phyloP scores from a whole-genome alignment of 2,888 invertebrate genomes.

The Hanleya hanleyi region DNA sequence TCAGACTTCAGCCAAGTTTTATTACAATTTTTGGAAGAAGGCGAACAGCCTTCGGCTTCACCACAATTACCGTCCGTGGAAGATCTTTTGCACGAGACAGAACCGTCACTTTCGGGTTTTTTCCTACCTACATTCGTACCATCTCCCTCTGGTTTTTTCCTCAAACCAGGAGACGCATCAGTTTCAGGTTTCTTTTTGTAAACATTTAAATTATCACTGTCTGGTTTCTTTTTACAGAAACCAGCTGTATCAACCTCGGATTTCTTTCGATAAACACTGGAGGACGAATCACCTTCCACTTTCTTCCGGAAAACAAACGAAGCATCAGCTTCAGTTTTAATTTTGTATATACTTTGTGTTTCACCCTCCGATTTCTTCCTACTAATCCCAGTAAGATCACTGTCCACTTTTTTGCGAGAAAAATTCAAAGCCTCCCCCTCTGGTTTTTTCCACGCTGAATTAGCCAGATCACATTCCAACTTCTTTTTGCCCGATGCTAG shows the following conservation, averaged over 20 bases:
- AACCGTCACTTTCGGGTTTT: neutral
- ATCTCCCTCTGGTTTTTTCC: neutral
- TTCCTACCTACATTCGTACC: neutral
- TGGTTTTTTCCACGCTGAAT: neutral
- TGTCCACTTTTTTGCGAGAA: neutral
- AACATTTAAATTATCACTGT: neutral
- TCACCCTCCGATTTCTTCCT: neutral
- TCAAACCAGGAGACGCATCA: neutral
- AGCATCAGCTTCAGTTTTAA: neutral
- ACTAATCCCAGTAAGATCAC: neutral
- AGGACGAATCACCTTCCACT: neutral
- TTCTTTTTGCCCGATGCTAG: neutral
- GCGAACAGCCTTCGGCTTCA: neutral
- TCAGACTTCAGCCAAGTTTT: neutral
- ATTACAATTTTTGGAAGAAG: neutral
- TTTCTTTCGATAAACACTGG: neutral
- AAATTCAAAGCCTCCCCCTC: neutral
- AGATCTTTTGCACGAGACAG: neutral
- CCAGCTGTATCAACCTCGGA: neutral
- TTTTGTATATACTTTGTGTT: no score
- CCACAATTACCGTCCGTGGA: neutral
- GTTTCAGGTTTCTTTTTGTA: neutral
- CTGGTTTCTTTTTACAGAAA: neutral
- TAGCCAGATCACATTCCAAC: neutral
- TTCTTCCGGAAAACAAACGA: neutral